These are phyloP conservation scores for Hipparchia sbordonii DNA, from an alignment of 2,888 invertebrate genomes.

Conservation along the genomic window DNA sequence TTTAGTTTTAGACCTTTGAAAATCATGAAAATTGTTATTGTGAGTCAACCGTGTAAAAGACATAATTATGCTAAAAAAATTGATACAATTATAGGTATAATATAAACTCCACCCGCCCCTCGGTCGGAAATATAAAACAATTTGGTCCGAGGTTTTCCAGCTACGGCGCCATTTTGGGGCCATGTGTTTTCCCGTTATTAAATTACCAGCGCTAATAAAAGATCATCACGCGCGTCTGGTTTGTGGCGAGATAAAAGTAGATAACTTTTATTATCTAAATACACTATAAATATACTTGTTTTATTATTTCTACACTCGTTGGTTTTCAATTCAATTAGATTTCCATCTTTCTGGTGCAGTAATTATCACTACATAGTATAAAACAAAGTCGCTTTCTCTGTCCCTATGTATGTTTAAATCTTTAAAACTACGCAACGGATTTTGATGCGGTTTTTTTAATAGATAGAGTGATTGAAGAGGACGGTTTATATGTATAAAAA, in stretches of 20 bases:
- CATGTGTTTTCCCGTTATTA: conserved; percentile 46
- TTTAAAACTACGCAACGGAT: no score
- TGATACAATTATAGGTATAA: neutral
- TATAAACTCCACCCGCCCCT: neutral
- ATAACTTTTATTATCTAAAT: conserved; percentile 1
- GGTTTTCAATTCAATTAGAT: no score
- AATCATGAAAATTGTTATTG: no score
- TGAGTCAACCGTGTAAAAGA: no score
- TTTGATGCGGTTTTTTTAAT: no score
- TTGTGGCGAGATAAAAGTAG: conserved; percentile 16
- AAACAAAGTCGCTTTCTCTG: no score
- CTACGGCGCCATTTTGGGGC: conserved; percentile 34
- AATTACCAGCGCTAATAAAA: conserved; percentile 38
- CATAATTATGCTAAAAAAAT: neutral
- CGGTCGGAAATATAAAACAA: conserved; percentile 1
- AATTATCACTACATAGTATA: no score
- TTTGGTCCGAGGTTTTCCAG: neutral
- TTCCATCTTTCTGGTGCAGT: no score
- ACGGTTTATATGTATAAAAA: no score
- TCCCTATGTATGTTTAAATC: no score
- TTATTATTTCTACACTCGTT: neutral
- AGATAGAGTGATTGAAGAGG: no score
- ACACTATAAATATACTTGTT: neutral
- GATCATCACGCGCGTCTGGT: conserved; percentile 28
- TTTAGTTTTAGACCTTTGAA: no score